Evolutionary conservation across 2,113 vertebrate species (phyloP), one percentile per base, ranked within the genome.

Genomic region (Siniperca knerii): DNA sequence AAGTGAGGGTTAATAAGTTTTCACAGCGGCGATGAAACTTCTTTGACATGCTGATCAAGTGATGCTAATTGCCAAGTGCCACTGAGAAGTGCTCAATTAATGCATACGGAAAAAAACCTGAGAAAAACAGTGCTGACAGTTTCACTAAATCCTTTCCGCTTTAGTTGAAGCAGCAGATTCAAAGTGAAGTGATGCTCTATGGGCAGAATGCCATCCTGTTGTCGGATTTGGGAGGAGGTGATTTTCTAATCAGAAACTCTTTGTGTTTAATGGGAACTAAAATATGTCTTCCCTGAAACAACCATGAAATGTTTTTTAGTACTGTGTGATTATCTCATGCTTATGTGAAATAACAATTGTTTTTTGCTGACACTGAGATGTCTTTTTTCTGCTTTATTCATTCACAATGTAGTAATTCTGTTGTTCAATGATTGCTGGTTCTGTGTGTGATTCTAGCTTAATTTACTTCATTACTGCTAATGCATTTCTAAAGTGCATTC

Each of bases 261-360:
- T 77, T 87, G 79, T 84, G 77, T 80, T 60, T 20, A 10, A 42
- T 35, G 52, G 50, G 61, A 92, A 87, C 82, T 69, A 33, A 85
- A 89, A 89, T 23, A 20, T 82, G 90, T 95, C 94, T 94, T 95
- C 94, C 92, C 93, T 92, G 84, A 85, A 87, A 83, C 91, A 92
- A 92, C 91, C 87, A 88, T 89, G 87, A 90, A 85, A 83, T 87
- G 79, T 91, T 54, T 90, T 77, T 69, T 74, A 75, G 1, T 55
- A 7, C 68, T 89, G 75, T 89, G 37, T 90, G 83, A 86, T 76
- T 75, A 89, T 85, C 12, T 60, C 15, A 44, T 86, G 83, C 50
- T 87, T 18, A 81, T 86, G 82, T 92, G 83, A 88, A 88, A 78
- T 87, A 79, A 89, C 68, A 81, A 61, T 83, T 72, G 4, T 82